Percentiles rank a stretch among this genome's conserved stretches.
phyloP scores from a whole-genome alignment of 2,888 invertebrate genomes.

The Mylabris sibirica region DNA sequence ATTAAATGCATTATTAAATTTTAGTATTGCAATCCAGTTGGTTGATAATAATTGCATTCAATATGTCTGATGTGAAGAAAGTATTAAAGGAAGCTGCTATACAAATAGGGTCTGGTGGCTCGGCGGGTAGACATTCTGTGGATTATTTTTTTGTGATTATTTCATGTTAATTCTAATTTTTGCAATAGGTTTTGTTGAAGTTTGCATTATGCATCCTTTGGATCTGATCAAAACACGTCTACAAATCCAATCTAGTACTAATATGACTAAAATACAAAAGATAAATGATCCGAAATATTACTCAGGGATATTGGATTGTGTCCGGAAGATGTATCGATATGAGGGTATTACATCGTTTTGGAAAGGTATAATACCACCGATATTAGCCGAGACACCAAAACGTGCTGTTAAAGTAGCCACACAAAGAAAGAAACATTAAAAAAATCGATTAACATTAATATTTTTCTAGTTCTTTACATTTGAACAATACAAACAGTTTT shows the following conservation, averaged over 20 bases:
- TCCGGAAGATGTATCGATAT: constrained; percentile 84
- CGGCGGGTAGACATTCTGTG: constrained; percentile 73
- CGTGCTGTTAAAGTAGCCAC: constrained; percentile 79
- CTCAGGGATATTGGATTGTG: constrained; percentile 84
- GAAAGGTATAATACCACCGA: constrained; percentile 94
- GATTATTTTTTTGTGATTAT: background rate
- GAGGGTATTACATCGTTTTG: constrained; percentile 89
- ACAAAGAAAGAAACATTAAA: constrained; percentile 9
- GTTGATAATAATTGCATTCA: background rate
- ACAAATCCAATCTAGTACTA: constrained; percentile 72
- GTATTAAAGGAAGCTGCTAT: constrained; percentile 73
- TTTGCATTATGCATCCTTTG: constrained; percentile 95
- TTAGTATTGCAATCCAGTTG: background rate
- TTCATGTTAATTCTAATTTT: background rate
- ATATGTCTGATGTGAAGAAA: constrained; percentile 44
- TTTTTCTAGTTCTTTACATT: constrained; percentile 82
- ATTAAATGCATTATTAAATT: background rate
- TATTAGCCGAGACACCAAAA: constrained; percentile 94
- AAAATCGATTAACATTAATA: constrained; percentile 33
- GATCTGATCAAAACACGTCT: constrained; percentile 92
- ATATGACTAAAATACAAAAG: constrained; percentile 41
- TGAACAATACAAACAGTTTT: constrained; percentile 89
- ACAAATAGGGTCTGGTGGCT: constrained; percentile 88
- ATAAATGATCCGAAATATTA: constrained; percentile 67
- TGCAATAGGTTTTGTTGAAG: constrained; percentile 82